Conservation (phyloP, 2,888 invertebrate genomes). For the Morpho deidamia region DNA sequence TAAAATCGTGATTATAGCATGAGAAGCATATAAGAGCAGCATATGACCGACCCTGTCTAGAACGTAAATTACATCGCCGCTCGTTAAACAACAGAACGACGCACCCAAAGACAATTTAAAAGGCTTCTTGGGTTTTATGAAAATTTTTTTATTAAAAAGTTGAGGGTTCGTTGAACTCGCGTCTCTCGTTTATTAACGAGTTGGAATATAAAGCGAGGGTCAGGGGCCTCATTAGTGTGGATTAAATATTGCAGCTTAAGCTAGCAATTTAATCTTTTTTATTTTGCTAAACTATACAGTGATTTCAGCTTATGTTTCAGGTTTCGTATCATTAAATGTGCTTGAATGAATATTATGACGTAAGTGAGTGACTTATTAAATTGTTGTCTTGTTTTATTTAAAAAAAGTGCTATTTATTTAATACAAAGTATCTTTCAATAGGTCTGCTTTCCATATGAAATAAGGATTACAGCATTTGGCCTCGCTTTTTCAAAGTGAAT, state of each 20-base stretch:
- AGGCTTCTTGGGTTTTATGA: neutral
- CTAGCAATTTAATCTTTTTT: neutral
- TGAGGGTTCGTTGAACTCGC: conserved; percentile 6
- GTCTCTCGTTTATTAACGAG: conserved; percentile 20
- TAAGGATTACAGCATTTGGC: too few relatives aligned
- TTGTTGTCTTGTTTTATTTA: too few relatives aligned
- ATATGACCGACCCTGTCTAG: neutral
- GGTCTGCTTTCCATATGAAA: too few relatives aligned
- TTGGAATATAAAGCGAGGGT: conserved; percentile 20
- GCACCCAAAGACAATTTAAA: neutral
- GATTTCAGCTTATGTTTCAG: neutral
- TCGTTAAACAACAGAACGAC: conserved; percentile 1
- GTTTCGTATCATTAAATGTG: too few relatives aligned
- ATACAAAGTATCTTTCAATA: too few relatives aligned
- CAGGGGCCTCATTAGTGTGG: conserved; percentile 25
- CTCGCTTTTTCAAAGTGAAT: too few relatives aligned
- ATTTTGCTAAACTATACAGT: neutral
- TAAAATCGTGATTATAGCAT: too few relatives aligned
- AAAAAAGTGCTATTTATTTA: too few relatives aligned
- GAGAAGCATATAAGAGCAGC: too few relatives aligned
- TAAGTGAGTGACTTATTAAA: too few relatives aligned
- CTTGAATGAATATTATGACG: too few relatives aligned
- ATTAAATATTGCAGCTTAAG: conserved; percentile 7
- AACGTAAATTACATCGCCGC: neutral
- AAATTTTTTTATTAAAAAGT: conserved; percentile 6